Evolutionary conservation across 2,797 vertebrate genomes (phyloP), one percentile per base, ranked within the genome.

Genomic region (Acipenser ruthenus): DNA sequence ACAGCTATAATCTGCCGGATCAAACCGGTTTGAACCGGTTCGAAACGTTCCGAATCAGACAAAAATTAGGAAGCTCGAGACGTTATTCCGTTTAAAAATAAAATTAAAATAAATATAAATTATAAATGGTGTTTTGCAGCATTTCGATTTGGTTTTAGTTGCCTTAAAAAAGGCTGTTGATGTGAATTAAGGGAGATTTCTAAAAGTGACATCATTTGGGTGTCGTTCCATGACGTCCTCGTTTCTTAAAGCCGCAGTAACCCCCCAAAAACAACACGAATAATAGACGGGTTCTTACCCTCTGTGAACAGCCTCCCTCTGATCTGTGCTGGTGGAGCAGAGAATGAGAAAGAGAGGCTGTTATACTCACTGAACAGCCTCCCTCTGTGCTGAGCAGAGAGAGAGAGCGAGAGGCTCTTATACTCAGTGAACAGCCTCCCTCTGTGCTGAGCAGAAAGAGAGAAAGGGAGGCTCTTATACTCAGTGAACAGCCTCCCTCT

Each of bases 1-100:
- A 74, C 75, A 75, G 75, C 78, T 74, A 68, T 69, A 73, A 76
- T 10, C 66, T 55, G 55, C 66, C n/a, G 23, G 53, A 10, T 58
- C 7, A 62, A 71, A 71, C 70, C 58, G 51, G 66, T 15, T 62
- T 65, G 12, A 13, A 56, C 66, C 51, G 70, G 70, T 68, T 55
- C n/a, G 4, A 8, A 55, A 55, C 52, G 52, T 6, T 55, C 9
- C 55, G 52, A 10, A 0, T 6, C 52, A 53, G 52, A 8, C n/a
- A 2, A 9, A 9, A 55, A 23, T 23, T 55, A 2, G 52, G 12
- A 55, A 55, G 52, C 12, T 12, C 12, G 51, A 1, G 12, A 53
- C 8, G 8, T 53, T 53, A 53, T 8, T 12, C 8, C 2, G 51
- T 12, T 53, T 53, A 53, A 53, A 53, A 53, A 53, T 53, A 53